phyloP scores from a whole-genome alignment of 2,797 vertebrate genomes.

The Anableps anableps region DNA sequence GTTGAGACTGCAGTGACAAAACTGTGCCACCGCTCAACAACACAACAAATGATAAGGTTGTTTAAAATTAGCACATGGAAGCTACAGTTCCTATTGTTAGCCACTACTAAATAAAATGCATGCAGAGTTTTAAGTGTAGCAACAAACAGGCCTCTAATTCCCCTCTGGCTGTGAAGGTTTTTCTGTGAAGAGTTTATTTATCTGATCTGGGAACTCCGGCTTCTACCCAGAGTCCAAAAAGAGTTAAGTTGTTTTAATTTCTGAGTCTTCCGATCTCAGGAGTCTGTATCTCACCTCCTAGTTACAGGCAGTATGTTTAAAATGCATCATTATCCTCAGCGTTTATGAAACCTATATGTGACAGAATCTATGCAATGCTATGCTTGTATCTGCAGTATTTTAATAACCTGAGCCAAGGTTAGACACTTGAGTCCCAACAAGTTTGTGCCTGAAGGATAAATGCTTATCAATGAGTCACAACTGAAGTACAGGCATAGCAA shows the following conservation, averaged over 20 bases:
- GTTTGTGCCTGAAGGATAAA: neutral
- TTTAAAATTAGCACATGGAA: neutral
- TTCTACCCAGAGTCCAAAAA: neutral
- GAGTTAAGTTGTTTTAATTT: neutral
- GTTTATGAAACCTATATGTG: neutral
- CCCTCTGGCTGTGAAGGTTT: neutral
- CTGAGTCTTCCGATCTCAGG: neutral
- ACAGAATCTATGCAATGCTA: neutral
- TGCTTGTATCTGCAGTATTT: constrained; percentile 5
- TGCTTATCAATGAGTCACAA: neutral
- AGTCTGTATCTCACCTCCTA: neutral
- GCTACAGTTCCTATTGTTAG: neutral
- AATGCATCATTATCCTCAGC: neutral
- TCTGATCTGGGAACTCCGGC: neutral
- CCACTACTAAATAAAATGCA: neutral
- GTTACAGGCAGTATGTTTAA: neutral
- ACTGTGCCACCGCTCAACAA: no score
- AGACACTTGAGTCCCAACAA: neutral
- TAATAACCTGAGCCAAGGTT: neutral
- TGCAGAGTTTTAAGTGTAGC: neutral
- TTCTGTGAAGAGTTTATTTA: neutral
- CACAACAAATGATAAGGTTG: neutral
- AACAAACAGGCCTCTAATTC: neutral
- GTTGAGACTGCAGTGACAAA: no score
- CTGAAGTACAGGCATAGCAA: neutral